These are phyloP conservation scores for Psittacula cyanocephala DNA, from an alignment of 2,113 vertebrate species.

Conservation along the genomic window DNA sequence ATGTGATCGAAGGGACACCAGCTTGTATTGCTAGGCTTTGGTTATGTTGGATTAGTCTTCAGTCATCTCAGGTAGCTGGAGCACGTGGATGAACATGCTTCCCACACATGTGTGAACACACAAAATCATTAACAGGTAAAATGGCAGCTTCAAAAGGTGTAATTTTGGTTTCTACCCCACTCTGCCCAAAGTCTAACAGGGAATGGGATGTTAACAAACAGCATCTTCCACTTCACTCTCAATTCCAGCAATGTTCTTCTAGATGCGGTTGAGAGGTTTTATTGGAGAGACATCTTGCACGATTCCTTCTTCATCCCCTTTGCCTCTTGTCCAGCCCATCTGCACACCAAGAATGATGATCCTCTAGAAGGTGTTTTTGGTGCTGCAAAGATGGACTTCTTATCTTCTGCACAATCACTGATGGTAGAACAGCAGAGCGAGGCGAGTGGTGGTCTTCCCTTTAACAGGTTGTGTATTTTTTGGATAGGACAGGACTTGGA, in stretches of 20 bases:
- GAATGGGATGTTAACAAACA: background rate
- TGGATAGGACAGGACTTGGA: background rate
- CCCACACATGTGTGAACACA: background rate
- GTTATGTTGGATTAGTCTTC: background rate
- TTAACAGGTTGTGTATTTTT: background rate
- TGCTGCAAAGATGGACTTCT: background rate
- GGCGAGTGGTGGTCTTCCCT: background rate
- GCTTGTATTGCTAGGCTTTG: background rate
- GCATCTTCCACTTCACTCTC: background rate
- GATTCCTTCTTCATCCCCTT: too few species aligned
- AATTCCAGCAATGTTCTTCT: background rate
- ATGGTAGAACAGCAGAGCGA: background rate
- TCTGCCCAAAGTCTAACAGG: background rate
- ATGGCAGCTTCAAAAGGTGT: accelerated
- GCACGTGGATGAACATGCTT: background rate
- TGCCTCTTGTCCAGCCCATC: too few species aligned
- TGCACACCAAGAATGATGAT: too few species aligned
- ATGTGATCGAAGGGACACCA: background rate
- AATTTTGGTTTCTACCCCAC: background rate
- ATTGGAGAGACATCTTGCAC: too few species aligned
- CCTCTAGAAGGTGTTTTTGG: background rate
- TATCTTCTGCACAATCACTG: background rate
- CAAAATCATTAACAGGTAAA: background rate
- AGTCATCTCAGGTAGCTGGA: background rate
- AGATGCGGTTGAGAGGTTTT: too few species aligned